Conservation (phyloP, 1,140 invertebrate species). For the Rhizoglyphus robini region DNA sequence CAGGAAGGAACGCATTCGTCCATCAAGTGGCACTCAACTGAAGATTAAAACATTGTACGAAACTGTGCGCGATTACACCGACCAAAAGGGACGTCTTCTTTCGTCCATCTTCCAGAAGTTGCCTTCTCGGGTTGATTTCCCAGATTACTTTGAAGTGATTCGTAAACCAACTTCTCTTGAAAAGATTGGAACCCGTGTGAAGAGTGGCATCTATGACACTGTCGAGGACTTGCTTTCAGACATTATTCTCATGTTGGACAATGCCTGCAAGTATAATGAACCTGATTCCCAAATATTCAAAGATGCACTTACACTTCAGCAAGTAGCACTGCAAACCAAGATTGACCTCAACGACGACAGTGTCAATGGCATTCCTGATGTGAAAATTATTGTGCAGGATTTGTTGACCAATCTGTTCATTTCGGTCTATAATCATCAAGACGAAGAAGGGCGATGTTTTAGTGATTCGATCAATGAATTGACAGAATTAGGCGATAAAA, state of each 20-base stretch:
- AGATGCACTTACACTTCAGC: constrained; percentile 83
- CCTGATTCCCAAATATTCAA: constrained; percentile 98
- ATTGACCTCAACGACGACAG: constrained; percentile 62
- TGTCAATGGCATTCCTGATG: constrained; percentile 73
- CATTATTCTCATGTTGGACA: constrained; percentile 95
- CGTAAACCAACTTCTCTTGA: constrained; percentile 96
- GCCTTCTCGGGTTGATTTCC: constrained; percentile 84
- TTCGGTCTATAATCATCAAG: constrained; percentile 77
- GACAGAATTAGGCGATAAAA: constrained; percentile 58
- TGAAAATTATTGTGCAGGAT: constrained; percentile 72
- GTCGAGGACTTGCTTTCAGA: constrained; percentile 82
- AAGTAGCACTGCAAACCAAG: constrained; percentile 81
- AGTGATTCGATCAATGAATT: constrained; percentile 89
- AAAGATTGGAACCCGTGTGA: constrained; percentile 75
- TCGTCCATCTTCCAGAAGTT: constrained; percentile 41
- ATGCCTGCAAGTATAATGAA: constrained; percentile 98
- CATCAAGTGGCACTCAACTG: constrained; percentile 32
- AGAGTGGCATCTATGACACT: constrained; percentile 56
- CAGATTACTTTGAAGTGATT: constrained; percentile 95
- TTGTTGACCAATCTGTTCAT: constrained; percentile 82
- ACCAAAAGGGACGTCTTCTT: constrained; percentile 36
- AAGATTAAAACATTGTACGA: constrained; percentile 78
- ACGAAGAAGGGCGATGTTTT: constrained; percentile 87
- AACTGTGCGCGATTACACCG: constrained; percentile 62
- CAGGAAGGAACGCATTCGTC: neutral